Evolutionary conservation across 2,888 invertebrate genomes (phyloP).

Genomic region (Macrophya annulata): DNA sequence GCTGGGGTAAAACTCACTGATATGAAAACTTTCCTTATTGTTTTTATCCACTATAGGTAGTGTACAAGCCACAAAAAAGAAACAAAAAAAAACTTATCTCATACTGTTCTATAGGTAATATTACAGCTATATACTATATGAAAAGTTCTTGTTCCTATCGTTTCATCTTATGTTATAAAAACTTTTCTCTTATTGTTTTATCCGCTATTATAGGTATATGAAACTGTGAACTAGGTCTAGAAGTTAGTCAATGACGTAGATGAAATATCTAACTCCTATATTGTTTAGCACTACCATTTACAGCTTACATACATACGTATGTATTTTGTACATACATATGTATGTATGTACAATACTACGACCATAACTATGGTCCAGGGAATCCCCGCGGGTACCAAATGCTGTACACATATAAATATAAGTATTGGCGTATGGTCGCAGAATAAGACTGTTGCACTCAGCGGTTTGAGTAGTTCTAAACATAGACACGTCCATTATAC

Average conservation of each 20-base stretch:
- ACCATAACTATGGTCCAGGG: background rate
- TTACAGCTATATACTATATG: background rate
- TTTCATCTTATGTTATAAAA: background rate
- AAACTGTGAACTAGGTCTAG: slow-evolving; percentile 11
- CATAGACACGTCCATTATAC: slow-evolving; percentile 25
- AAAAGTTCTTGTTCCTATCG: background rate
- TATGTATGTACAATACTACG: background rate
- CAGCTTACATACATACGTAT: background rate
- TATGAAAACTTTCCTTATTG: background rate
- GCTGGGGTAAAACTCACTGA: background rate
- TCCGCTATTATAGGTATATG: background rate
- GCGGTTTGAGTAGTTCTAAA: slow-evolving; percentile 27
- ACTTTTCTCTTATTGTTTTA: background rate
- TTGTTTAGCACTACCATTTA: background rate
- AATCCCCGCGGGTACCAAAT: slow-evolving; percentile 18
- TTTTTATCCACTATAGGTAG: background rate
- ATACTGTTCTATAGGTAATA: no score
- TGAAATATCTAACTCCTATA: background rate
- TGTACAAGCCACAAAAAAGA: no score
- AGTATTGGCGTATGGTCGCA: background rate
- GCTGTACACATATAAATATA: background rate
- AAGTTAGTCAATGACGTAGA: background rate
- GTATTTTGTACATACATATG: no score
- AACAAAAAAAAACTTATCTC: no score
- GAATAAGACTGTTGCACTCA: slow-evolving; percentile 19